phyloP scores from a whole-genome alignment of 2,113 vertebrate species.

The Nycticebus coucang region DNA sequence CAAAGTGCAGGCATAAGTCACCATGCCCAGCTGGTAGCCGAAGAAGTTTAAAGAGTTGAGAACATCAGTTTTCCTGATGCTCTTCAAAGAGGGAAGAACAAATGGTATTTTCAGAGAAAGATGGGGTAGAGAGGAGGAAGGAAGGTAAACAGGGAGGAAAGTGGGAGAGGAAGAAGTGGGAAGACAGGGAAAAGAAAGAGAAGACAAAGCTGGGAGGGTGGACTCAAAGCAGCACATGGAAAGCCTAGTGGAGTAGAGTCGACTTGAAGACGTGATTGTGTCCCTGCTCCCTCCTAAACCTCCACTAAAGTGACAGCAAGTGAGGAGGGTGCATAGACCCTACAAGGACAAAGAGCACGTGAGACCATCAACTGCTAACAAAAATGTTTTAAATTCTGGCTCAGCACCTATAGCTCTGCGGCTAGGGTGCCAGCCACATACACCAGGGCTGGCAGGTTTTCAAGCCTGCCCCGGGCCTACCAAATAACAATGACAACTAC shows the following conservation, averaged over 20 bases:
- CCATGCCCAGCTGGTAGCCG: neutral
- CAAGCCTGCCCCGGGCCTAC: no score
- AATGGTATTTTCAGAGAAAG: neutral
- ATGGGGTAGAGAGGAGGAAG: rapidly evolving
- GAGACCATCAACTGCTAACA: neutral
- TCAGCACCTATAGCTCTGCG: no score
- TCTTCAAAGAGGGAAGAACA: neutral
- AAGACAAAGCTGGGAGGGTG: neutral
- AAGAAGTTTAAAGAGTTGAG: neutral
- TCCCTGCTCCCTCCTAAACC: neutral
- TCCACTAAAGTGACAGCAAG: neutral
- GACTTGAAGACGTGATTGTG: neutral
- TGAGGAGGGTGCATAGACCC: neutral
- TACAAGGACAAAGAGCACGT: neutral
- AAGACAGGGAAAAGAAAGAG: no score
- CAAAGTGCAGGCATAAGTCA: no score
- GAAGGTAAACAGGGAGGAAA: no score
- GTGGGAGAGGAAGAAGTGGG: no score
- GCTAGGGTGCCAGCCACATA: no score
- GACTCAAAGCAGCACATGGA: neutral
- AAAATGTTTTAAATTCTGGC: neutral
- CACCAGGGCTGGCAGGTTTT: no score
- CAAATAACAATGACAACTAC: no score
- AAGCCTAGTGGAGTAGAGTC: neutral
- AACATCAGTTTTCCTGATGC: neutral